A percentile compares a stretch with the other conserved stretches of the same genome.
Conservation (phyloP, 2,113 vertebrate genomes). For the Lonchura striata region DNA sequence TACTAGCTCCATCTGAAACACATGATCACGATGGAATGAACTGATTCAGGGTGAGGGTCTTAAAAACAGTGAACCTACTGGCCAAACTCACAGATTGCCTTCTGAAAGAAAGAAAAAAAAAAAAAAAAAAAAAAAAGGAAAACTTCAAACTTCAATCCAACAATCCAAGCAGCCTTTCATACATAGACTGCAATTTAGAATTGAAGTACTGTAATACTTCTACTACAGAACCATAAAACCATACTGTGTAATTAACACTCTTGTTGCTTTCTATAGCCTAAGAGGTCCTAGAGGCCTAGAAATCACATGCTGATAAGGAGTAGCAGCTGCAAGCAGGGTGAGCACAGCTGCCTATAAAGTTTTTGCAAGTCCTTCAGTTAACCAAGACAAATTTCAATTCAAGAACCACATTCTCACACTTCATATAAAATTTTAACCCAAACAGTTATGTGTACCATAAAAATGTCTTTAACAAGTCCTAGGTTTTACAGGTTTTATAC, state of each 20-base stretch:
- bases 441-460: background rate
- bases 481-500: background rate
- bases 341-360: background rate
- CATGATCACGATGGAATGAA: background rate
- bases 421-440: background rate
- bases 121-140: background rate
- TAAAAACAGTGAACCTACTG: background rate
- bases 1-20: background rate
- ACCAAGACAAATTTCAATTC: background rate
- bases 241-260: background rate
- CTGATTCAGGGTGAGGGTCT: background rate
- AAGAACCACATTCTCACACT: background rate
- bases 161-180: background rate
- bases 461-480: background rate
- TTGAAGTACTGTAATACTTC: background rate
- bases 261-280: background rate
- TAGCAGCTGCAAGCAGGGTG: background rate
- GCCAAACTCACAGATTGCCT: background rate
- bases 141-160: too few relatives aligned
- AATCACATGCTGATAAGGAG: background rate
- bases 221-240: background rate
- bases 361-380: background rate
- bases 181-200: background rate
- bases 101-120: background rate
- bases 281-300: background rate